phyloP scores from a whole-genome alignment of 2,797 vertebrate genomes.

The Psittacula derbiana region DNA sequence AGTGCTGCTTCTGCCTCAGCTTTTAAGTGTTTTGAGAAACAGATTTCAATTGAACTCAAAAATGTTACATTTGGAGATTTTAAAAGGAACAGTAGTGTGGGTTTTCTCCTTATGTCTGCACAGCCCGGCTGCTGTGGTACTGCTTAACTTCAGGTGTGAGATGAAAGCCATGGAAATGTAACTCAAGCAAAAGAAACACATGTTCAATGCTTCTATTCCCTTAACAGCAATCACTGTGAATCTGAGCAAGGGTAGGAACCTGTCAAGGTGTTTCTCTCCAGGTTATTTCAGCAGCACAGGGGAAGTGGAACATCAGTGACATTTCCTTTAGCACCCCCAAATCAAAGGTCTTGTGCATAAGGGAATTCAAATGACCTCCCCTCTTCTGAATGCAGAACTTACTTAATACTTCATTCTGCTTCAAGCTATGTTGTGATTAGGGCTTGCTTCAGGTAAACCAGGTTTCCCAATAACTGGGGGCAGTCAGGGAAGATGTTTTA shows the following conservation, averaged over 20 bases:
- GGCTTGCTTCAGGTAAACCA: slow-evolving; percentile 9
- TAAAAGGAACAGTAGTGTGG: background rate
- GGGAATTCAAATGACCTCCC: background rate
- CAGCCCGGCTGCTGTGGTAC: background rate
- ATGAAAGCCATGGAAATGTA: background rate
- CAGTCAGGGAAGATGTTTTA: background rate
- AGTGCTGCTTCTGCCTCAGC: background rate
- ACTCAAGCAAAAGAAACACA: background rate
- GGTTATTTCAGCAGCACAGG: background rate
- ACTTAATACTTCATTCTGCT: background rate
- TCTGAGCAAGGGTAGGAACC: background rate
- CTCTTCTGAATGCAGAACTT: background rate
- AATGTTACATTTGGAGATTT: background rate
- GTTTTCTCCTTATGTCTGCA: background rate
- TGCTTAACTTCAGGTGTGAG: background rate
- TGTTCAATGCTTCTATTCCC: background rate
- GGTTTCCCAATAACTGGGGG: background rate
- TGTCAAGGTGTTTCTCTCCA: background rate
- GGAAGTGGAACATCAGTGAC: background rate
- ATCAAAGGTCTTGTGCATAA: background rate
- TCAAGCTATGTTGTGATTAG: background rate
- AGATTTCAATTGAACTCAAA: background rate
- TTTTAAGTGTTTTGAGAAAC: background rate
- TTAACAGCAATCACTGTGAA: background rate
- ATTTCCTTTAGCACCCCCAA: background rate